Percentiles rank a stretch among this genome's conserved stretches.
These are phyloP conservation scores for Eristalis tenax DNA, from an alignment of 2,888 invertebrate genomes.

Conservation along the genomic window DNA sequence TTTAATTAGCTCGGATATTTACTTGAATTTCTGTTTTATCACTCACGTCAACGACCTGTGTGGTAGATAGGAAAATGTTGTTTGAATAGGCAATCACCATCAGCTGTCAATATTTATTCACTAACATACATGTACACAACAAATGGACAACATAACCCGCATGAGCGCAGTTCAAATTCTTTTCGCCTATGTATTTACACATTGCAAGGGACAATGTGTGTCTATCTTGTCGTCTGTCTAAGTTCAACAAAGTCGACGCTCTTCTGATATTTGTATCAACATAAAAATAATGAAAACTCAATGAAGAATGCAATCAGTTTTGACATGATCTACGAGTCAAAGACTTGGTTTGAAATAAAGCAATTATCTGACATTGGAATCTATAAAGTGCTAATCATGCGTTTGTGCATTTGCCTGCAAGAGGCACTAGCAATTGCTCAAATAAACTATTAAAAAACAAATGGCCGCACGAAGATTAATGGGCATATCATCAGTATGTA, in stretches of 20 bases:
- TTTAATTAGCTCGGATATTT: neutral
- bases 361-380: no score
- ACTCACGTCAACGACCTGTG: conserved; percentile 46
- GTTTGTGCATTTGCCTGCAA: no score
- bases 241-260: no score
- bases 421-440: neutral
- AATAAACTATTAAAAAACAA: neutral
- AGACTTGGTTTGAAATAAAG: no score
- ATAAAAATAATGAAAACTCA: no score
- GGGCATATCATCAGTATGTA: conserved; percentile 57
- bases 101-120: neutral
- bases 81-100: neutral
- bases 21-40: conserved; percentile 4
- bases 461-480: neutral
- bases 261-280: neutral
- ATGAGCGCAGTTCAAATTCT: neutral
- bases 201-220: neutral
- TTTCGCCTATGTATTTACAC: neutral
- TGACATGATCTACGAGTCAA: neutral
- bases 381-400: no score
- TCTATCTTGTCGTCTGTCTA: neutral
- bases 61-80: conserved; percentile 44
- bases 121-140: conserved; percentile 46
- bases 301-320: neutral
- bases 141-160: neutral